These are phyloP conservation scores for Notocelia uddmanniana DNA, from an alignment of 2,888 invertebrate genomes.

Conservation along the genomic window DNA sequence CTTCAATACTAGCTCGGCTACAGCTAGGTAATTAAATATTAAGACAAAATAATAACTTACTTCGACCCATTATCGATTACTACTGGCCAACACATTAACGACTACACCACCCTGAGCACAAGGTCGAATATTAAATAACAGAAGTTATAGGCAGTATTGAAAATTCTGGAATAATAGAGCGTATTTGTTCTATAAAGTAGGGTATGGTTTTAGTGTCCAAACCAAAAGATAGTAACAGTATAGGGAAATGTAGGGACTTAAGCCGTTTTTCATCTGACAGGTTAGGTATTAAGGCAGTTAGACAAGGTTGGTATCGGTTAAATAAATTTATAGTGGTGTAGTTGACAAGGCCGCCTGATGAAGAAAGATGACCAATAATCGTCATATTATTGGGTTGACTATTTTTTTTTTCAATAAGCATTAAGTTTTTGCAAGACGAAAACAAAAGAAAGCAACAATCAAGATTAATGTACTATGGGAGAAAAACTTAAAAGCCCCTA, in stretches of 20 bases:
- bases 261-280: neutral
- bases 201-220: conserved; percentile 6
- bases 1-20: neutral
- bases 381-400: neutral
- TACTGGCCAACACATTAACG: neutral
- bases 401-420: neutral
- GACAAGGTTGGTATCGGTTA: conserved; percentile 9
- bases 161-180: conserved; percentile 20
- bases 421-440: neutral
- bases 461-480: too few species aligned
- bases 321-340: conserved; percentile 10
- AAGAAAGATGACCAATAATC: conserved; percentile 19
- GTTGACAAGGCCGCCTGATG: conserved; percentile 22
- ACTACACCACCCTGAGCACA: neutral
- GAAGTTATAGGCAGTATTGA: neutral
- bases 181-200: conserved; percentile 42
- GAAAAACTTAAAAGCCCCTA: too few species aligned
- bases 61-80: conserved; percentile 31
- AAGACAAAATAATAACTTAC: conserved; percentile 40
- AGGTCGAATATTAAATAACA: conserved; percentile 8
- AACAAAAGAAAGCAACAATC: neutral
- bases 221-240: neutral
- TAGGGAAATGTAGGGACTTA: neutral
- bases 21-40: conserved; percentile 38
- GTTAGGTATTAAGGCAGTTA: neutral